Evolutionary conservation across 2,888 invertebrate genomes (phyloP).

Genomic region (Xiphydria camelus): DNA sequence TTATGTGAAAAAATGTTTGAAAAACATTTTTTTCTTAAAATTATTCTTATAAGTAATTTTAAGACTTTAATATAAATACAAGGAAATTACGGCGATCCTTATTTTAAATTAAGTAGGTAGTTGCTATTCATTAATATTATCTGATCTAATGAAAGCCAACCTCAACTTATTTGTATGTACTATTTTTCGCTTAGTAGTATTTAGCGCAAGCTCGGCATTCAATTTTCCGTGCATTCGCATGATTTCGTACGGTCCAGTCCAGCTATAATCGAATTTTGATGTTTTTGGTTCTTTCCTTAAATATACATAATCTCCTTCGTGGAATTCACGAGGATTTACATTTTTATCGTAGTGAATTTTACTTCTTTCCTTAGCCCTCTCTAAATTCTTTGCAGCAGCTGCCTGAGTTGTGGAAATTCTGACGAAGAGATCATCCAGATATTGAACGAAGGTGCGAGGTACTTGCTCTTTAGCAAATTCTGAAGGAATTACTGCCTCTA

Average conservation of each 20-base stretch:
- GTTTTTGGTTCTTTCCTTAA: constrained; percentile 10
- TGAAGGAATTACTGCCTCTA: constrained; percentile 7
- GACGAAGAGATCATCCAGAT: not conserved
- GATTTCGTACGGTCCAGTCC: constrained; percentile 11
- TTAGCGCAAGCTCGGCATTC: no score
- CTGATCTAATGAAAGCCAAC: no score
- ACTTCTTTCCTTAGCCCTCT: constrained; percentile 7
- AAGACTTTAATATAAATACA: no score
- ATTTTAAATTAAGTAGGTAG: no score
- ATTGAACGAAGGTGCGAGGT: constrained; percentile 3
- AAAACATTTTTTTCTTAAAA: no score
- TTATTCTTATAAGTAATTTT: no score
- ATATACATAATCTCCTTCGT: constrained; percentile 12
- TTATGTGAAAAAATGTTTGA: no score
- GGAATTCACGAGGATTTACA: constrained; percentile 6
- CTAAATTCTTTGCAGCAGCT: constrained; percentile 5
- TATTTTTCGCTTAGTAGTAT: no score
- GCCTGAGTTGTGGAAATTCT: constrained; percentile 2
- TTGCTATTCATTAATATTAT: no score
- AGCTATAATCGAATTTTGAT: constrained; percentile 16
- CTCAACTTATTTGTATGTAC: no score
- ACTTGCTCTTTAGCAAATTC: constrained; percentile 5
- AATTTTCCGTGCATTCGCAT: no score
- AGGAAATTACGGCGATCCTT: no score
- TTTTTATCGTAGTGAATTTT: constrained; percentile 11